These are phyloP conservation scores for Microdon myrmicae DNA, from an alignment of 2,888 invertebrate species.

Conservation along the genomic window DNA sequence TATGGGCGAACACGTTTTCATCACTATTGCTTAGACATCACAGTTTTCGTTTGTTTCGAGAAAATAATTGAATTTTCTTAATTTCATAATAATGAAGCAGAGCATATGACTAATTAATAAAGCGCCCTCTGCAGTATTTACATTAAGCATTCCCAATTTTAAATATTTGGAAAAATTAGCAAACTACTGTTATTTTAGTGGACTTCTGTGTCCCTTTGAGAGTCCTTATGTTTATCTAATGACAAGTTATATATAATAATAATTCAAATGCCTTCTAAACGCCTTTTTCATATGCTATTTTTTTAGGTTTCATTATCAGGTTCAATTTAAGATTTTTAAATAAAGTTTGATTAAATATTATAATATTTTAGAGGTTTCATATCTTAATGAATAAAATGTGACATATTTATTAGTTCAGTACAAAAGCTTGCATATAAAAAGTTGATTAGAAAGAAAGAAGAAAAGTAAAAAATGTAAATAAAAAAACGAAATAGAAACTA, in stretches of 20 bases:
- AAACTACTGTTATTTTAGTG: slow-evolving; percentile 7
- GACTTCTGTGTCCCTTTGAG: slow-evolving; percentile 16
- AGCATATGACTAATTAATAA: slow-evolving; percentile 24
- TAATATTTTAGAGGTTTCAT: slow-evolving; percentile 26
- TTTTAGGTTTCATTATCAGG: slow-evolving; percentile 1
- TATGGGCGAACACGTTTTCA: too few relatives aligned
- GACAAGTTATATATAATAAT: too few relatives aligned
- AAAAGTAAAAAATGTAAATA: slow-evolving; percentile 21
- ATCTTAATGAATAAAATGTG: slow-evolving; percentile 24
- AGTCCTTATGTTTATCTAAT: not conserved
- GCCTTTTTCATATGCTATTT: too few relatives aligned
- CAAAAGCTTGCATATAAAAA: slow-evolving; percentile 52
- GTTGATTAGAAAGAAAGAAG: slow-evolving; percentile 22
- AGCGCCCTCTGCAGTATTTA: slow-evolving; percentile 22
- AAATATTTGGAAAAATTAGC: slow-evolving; percentile 14
- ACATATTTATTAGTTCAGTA: slow-evolving; percentile 33
- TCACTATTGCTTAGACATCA: too few relatives aligned
- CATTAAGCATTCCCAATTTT: slow-evolving; percentile 19
- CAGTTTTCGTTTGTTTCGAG: too few relatives aligned
- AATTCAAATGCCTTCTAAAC: too few relatives aligned
- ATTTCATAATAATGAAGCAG: slow-evolving; percentile 24
- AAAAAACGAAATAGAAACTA: slow-evolving; percentile 23
- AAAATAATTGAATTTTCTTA: slow-evolving; percentile 6
- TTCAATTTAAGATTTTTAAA: slow-evolving; percentile 12
- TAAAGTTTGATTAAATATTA: slow-evolving; percentile 28